Base-by-base conservation (phyloP, 2,113 vertebrate genomes). In the Mesocricetus auratus region DNA sequence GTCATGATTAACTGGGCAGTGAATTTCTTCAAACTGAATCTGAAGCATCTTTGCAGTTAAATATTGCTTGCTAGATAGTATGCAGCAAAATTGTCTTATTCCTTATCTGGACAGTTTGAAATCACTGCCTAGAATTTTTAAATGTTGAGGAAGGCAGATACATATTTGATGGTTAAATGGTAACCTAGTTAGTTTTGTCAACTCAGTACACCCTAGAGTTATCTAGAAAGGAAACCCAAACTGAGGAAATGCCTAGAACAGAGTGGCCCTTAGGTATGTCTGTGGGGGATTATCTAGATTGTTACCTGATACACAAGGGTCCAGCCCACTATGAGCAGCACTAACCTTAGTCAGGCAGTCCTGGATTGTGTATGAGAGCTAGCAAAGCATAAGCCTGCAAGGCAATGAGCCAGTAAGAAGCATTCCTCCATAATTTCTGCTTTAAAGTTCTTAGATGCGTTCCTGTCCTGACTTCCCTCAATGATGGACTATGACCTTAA, bases 21-120 rank as follows among this genome's bases (percentile, higher is more conserved):
- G 24, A 79, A 42, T 75, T 87, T 74, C n/a, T 89, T 92, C 77
- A 68, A 93, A 68, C n/a, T 75, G 21, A 24, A 71, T 33, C 69
- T 94, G 58, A 64, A 81, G 7, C 58, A 85, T n/a, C 50, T 94
- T 97, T 96, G 78, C 58, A 92, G 74, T 91, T 97, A 68, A 64
- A 91, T 33, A 58, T 64, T 42, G 19, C 82, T 81, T 64, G 78
- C 50, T 91, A 42, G 88, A 50, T 86, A 60, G 56, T 62, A 89
- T 39, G 73, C 89, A 71, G 22, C n/a, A 86, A 81, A 81, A 78
- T 39, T 21, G 68, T 86, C 78, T 42, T 69, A 64, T 68, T 47
- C 53, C n/a, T 82, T 77, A 45, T 89, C 56, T 79, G 91, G 74
- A 96, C 45, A n/a, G 33, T 47, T 95, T 94, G 22, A 15, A 83